Percentiles rank a stretch among this genome's conserved stretches.
Evolutionary conservation across 2,113 vertebrate species (phyloP).

Genomic region (Thermophis baileyi): DNA sequence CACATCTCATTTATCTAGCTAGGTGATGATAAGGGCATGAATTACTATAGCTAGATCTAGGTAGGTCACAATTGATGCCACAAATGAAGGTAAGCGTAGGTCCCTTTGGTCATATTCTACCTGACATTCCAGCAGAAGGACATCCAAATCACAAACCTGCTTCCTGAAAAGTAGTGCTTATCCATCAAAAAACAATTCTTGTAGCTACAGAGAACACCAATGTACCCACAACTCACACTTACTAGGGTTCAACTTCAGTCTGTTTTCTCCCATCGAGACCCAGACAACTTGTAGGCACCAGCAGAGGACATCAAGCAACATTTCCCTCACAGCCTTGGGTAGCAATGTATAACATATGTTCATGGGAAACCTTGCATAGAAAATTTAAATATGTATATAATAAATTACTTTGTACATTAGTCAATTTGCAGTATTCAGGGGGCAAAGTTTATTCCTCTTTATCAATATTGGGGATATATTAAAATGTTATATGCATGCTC

Average conservation of each 20-base stretch:
- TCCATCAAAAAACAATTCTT: not conserved
- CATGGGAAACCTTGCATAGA: not conserved
- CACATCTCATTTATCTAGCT: not conserved
- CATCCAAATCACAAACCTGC: not conserved
- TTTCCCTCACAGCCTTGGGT: not conserved
- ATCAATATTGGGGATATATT: not conserved
- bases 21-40: not conserved
- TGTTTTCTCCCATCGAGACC: not conserved
- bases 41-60: not conserved
- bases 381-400: constrained; percentile 2
- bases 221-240: not conserved
- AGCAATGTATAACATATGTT: constrained; percentile 19
- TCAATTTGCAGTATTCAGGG: not conserved
- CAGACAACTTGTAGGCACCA: not conserved
- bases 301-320: not conserved
- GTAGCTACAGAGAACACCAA: not conserved
- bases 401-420: not conserved
- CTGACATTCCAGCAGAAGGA: not conserved
- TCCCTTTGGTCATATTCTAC: not conserved
- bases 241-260: not conserved
- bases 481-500: not conserved
- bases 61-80: not conserved
- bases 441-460: not conserved
- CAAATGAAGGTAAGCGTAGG: not conserved
- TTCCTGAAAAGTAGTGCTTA: not conserved